These are phyloP conservation scores for Apamea monoglypha DNA, from an alignment of 2,888 invertebrate genomes.

Conservation along the genomic window DNA sequence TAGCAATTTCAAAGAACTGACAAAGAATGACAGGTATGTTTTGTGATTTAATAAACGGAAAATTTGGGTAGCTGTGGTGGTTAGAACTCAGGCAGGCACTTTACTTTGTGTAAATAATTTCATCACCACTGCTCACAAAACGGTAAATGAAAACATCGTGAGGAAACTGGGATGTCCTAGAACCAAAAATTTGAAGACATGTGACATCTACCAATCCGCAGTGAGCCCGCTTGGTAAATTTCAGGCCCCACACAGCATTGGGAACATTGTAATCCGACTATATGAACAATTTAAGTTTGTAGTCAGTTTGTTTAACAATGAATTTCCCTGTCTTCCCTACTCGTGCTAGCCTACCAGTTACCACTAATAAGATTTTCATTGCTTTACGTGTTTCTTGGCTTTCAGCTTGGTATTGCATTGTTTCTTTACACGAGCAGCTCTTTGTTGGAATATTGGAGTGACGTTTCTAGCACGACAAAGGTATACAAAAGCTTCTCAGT, in stretches of 20 bases:
- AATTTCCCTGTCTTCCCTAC: neutral
- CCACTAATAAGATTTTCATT: neutral
- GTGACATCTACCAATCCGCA: no score
- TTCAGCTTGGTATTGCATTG: neutral
- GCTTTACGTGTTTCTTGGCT: neutral
- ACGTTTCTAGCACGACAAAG: neutral
- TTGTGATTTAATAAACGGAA: neutral
- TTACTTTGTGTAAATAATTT: no score
- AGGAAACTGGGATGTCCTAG: no score
- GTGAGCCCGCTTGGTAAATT: no score
- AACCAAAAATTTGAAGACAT: no score
- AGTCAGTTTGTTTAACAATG: neutral
- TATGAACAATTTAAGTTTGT: neutral
- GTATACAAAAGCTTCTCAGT: neutral
- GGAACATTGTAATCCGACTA: no score
- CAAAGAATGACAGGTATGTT: no score
- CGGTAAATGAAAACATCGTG: no score
- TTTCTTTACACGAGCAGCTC: neutral
- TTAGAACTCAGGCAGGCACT: no score
- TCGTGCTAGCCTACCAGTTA: neutral
- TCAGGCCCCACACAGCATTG: no score
- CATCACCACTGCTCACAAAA: no score
- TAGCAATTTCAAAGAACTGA: neutral
- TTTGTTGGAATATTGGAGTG: conserved; percentile 4
- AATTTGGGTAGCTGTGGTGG: no score